These are phyloP conservation scores for Acleris emargana DNA, from an alignment of 2,888 invertebrate species.

Conservation along the genomic window DNA sequence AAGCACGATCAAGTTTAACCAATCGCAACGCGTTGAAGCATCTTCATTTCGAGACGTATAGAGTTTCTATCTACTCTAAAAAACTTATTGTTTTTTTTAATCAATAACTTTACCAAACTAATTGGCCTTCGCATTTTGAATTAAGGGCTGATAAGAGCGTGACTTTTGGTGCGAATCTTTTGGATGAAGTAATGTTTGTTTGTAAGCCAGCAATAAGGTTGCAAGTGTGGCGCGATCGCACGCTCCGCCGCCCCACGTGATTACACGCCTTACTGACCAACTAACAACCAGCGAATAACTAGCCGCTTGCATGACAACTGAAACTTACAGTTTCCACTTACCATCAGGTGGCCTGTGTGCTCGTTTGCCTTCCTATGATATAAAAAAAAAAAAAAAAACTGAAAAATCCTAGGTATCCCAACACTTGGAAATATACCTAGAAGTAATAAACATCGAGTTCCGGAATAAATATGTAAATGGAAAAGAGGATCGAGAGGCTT, in stretches of 20 bases:
- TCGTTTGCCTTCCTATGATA: no score
- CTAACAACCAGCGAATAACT: constrained; percentile 62
- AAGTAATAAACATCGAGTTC: no score
- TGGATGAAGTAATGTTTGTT: constrained; percentile 42
- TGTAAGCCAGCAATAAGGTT: constrained; percentile 50
- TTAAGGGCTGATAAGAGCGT: constrained; percentile 8
- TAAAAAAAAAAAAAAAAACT: no score
- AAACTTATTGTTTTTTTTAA: no score
- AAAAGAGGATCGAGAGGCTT: neutral
- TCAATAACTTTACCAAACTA: no score
- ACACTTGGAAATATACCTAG: neutral
- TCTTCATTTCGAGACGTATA: constrained; percentile 22
- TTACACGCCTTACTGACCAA: constrained; percentile 73
- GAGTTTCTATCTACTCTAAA: neutral
- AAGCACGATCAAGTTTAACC: constrained; percentile 19
- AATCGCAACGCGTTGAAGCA: constrained; percentile 16
- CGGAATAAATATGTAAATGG: neutral
- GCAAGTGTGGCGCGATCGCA: constrained; percentile 61
- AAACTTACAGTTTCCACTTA: no score
- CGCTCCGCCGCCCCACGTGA: constrained; percentile 67
- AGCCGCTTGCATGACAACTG: constrained; percentile 37
- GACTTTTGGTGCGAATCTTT: constrained; percentile 19
- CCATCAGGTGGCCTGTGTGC: no score
- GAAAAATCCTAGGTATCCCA: neutral
- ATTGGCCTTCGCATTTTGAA: no score